Base-by-base conservation (phyloP, 2,888 invertebrate genomes). In the Piscicola geometra region DNA sequence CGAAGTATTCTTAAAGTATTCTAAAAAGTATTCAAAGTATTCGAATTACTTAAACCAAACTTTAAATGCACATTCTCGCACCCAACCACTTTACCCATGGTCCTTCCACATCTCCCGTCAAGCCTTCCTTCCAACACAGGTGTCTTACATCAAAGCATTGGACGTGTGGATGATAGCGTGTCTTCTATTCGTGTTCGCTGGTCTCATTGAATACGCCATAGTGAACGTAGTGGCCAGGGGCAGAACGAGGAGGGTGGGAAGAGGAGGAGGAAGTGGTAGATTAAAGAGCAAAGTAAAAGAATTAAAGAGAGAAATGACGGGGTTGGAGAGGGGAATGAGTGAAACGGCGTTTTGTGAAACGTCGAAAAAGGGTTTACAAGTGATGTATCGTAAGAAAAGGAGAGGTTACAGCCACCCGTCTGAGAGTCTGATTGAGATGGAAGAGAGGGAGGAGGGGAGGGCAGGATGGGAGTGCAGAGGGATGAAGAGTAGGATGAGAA, bases 141-240 rank as follows among this genome's bases (percentile, higher is more conserved):
- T 73, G 3, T 73, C 73, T 15, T 73, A 73, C 73, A 73, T 73
- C 25, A 73, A 73, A 64, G 73, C 73, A 52, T 36, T 73, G 28
- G 73, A 73, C 73, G 73, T 73, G 33, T 73, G 73, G 73, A 73
- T 73, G 73, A 73, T 73, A 21, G 64, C 35, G 60, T 73, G 73
- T 35, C 64, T 73, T 15, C 32, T 73, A 3, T 73, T 73, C 56
- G 73, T 73, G 15, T 73, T 73, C 35, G 64, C 73, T 5, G 33
- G 52, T 35, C 73, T 73, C n/a, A 60, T 73, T 0, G 73, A 73
- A 30, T 73, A 73, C 32, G 73, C 73, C 33, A 64, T 73, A 15
- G 73, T 73, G 30, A 73, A 73, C 41, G 73, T 73, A 21, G 28
- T 73, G 5, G 60, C 73, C 56, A 47, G 73, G 12, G 35, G 60